Base-by-base conservation (phyloP, 2,797 vertebrate species). In the Lacerta bilineata region DNA sequence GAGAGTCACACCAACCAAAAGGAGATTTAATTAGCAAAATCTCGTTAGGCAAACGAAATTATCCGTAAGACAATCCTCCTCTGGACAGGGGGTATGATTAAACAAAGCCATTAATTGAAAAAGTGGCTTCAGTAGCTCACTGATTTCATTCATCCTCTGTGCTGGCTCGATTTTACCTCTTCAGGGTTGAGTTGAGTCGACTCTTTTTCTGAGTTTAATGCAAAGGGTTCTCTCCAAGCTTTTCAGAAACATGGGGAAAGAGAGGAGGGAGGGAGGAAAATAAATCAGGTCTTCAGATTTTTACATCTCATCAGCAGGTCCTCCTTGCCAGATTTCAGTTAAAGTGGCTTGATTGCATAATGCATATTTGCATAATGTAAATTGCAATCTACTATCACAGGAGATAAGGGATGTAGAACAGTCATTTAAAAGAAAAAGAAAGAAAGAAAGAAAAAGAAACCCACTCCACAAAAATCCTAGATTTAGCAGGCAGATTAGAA, bases 1-100 rank as follows among this genome's bases (percentile, higher is more conserved):
- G 96, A 97, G 93, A 97, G 97, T 97, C 96, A 96, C 98, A 97
- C 97, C 96, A 96, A 97, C 98, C 96, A 97, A 97, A 98, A 98
- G 98, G 97, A 98, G 98, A 99, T 99, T 99, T 99, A 98, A 99
- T 99, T 99, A 98, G 98, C 88, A 95, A 98, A 98, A 99, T 99
- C 98, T 98, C 98, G 98, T 99, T 99, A 99, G 98, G 97, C 98
- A 98, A 99, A 99, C 97, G 97, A 98, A 99, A 99, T 99, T 98
- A 99, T 97, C 98, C 95, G 97, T 98, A 99, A 99, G 98, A 98
- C 98, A 98, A 98, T 98, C 97, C 98, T 97, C 97, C 95, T 98
- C 98, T 97, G 98, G 98, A 98, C 98, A 98, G 96, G 97, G 97
- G 97, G 97, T 97, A 95, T 97, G 97, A 98, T 98, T 98, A 98